These are phyloP conservation scores for Drosophila sulfurigaster DNA, from an alignment of 1,140 invertebrate genomes.

Conservation along the genomic window DNA sequence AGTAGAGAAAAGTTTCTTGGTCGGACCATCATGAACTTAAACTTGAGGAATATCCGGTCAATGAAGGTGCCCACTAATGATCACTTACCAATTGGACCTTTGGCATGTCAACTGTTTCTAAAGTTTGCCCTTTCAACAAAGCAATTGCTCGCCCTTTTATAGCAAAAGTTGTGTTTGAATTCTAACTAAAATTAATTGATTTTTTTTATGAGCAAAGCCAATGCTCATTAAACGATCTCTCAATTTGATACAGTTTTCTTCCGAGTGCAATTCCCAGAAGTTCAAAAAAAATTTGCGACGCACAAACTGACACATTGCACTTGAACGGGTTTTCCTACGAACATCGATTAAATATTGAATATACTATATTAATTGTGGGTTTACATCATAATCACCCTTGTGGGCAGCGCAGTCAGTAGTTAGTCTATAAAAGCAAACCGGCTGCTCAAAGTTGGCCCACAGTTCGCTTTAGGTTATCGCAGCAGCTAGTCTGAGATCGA, in stretches of 20 bases:
- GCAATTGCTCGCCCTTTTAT: slow-evolving; percentile 29
- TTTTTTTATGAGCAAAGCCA: slow-evolving; percentile 43
- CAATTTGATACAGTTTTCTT: slow-evolving; percentile 12
- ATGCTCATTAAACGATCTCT: slow-evolving; percentile 8
- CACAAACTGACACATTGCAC: slow-evolving; percentile 7
- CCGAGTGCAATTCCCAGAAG: slow-evolving; percentile 27
- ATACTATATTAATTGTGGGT: slow-evolving; percentile 40
- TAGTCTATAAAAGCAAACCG: slow-evolving; percentile 56
- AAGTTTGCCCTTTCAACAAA: not conserved
- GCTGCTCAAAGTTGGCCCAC: slow-evolving; percentile 23
- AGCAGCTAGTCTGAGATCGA: slow-evolving; percentile 16
- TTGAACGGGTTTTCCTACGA: slow-evolving; percentile 16
- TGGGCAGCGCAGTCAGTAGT: slow-evolving; percentile 24
- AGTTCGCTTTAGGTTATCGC: slow-evolving; percentile 35
- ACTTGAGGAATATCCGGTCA: no score
- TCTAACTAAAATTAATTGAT: slow-evolving; percentile 49
- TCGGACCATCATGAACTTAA: no score
- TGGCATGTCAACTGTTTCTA: slow-evolving; percentile 17
- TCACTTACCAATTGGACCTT: slow-evolving; percentile 19
- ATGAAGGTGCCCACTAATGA: no score
- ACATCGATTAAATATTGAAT: slow-evolving; percentile 20
- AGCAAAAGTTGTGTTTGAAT: not conserved
- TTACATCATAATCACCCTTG: slow-evolving; percentile 13
- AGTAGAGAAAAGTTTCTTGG: not conserved
- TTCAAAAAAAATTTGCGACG: not conserved